Conservation (phyloP, 2,888 invertebrate genomes). For the Pherbina coryleti region DNA sequence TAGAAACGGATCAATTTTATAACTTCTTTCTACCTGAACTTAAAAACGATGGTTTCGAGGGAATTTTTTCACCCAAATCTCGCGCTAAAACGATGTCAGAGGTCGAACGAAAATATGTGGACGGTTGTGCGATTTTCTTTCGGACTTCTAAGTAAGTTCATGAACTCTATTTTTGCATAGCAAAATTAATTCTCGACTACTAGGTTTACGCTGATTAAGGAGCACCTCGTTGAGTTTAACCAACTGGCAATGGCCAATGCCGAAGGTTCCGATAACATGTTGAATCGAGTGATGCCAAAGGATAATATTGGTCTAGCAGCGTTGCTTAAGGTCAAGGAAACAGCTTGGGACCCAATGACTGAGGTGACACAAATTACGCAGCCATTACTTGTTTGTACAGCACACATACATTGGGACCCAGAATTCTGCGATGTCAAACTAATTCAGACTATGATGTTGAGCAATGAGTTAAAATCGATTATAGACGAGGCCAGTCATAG, state of each 20-base stretch:
- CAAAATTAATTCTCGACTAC: constrained; percentile 50
- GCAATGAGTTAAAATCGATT: constrained; percentile 91
- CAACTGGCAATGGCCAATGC: constrained; percentile 99
- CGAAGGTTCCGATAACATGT: constrained; percentile 97
- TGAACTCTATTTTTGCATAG: background rate
- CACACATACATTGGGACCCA: constrained; percentile 99
- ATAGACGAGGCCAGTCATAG: constrained; percentile 88
- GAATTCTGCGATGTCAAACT: constrained; percentile 99
- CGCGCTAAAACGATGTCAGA: constrained; percentile 98
- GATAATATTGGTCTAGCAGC: constrained; percentile 99
- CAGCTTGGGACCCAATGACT: constrained; percentile 90
- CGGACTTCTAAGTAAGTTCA: constrained; percentile 86
- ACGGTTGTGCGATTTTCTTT: constrained; percentile 99
- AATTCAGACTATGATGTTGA: constrained; percentile 99
- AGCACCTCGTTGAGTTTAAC: constrained; percentile 98
- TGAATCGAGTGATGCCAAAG: constrained; percentile 98
- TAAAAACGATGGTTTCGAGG: constrained; percentile 90
- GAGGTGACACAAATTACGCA: constrained; percentile 84
- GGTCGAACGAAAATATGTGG: constrained; percentile 96
- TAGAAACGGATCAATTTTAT: constrained; percentile 99
- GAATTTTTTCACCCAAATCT: constrained; percentile 98
- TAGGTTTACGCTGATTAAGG: constrained; percentile 94
- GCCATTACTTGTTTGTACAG: constrained; percentile 95
- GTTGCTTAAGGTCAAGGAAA: constrained; percentile 93
- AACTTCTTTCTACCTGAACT: constrained; percentile 96